Evolutionary conservation across 2,888 invertebrate species (phyloP).

Genomic region (Rhingia campestris): DNA sequence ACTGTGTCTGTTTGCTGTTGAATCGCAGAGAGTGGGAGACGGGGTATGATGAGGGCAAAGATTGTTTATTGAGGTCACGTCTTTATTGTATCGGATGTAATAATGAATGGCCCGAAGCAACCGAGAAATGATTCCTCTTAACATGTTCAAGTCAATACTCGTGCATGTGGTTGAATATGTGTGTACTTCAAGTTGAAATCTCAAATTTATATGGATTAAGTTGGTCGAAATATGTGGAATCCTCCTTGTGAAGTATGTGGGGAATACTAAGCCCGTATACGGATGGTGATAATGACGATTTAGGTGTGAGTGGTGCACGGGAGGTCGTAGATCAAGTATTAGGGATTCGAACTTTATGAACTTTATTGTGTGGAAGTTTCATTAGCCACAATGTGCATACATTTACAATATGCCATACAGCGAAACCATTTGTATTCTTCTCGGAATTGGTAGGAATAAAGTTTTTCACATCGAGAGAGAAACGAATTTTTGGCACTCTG

Average conservation of each 20-base stretch:
- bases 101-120: constrained; percentile 75
- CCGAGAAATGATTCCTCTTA: constrained; percentile 67
- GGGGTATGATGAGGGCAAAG: constrained; percentile 48
- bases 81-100: constrained; percentile 76
- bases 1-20: constrained; percentile 45
- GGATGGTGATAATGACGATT: constrained; percentile 11
- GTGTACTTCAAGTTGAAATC: constrained; percentile 67
- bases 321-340: constrained; percentile 50
- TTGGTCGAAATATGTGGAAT: constrained; percentile 51
- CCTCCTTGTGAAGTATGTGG: neutral
- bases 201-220: constrained; percentile 73
- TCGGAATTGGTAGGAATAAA: constrained; percentile 4
- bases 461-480: constrained; percentile 15
- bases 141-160: constrained; percentile 50
- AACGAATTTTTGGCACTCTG: constrained; percentile 1
- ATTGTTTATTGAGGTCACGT: constrained; percentile 76
- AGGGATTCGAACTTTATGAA: constrained; percentile 55
- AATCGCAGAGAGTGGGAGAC: constrained; percentile 2
- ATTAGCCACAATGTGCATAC: constrained; percentile 61
- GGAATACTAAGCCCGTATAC: neutral
- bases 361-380: constrained; percentile 68
- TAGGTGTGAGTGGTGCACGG: neutral
- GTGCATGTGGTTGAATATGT: constrained; percentile 38
- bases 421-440: constrained; percentile 8
- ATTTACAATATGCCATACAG: constrained; percentile 31